A percentile compares a stretch with the other conserved stretches of the same genome.
Evolutionary conservation across 1,140 invertebrate species (phyloP).

Genomic region (Drosophila ogumai): DNA sequence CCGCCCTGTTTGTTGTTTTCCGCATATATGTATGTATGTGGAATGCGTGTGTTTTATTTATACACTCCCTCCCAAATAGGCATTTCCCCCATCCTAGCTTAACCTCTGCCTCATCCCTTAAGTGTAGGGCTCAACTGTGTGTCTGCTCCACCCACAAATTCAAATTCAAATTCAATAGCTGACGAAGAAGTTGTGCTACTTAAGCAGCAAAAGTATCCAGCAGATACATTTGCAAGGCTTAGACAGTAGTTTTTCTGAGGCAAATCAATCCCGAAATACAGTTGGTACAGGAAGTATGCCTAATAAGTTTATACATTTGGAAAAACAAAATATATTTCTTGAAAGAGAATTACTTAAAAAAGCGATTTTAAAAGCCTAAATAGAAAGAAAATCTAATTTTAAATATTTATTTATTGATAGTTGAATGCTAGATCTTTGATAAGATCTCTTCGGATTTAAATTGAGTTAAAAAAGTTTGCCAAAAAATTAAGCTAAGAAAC

Average conservation of each 20-base stretch:
- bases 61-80: slow-evolving; percentile 12
- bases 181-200: slow-evolving; percentile 47
- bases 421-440: no score
- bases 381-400: no score
- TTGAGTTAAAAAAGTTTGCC: neutral
- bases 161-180: slow-evolving; percentile 70
- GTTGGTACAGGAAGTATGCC: neutral
- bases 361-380: no score
- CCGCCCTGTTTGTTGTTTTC: slow-evolving; percentile 27
- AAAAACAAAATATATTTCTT: no score
- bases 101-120: neutral
- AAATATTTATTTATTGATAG: no score
- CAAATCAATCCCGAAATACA: slow-evolving; percentile 15
- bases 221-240: slow-evolving; percentile 45
- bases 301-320: no score
- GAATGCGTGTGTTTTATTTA: slow-evolving; percentile 70
- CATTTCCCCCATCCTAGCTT: neutral
- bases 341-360: no score
- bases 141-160: slow-evolving; percentile 2
- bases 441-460: rapidly evolving
- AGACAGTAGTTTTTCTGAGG: slow-evolving; percentile 16
- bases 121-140: slow-evolving; percentile 20
- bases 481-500: neutral
- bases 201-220: slow-evolving; percentile 19
- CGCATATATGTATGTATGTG: slow-evolving; percentile 23